Evolutionary conservation across 92 coral and sea anemone genomes (phyloP).

Genomic region (Isaurus tuberculatus): DNA sequence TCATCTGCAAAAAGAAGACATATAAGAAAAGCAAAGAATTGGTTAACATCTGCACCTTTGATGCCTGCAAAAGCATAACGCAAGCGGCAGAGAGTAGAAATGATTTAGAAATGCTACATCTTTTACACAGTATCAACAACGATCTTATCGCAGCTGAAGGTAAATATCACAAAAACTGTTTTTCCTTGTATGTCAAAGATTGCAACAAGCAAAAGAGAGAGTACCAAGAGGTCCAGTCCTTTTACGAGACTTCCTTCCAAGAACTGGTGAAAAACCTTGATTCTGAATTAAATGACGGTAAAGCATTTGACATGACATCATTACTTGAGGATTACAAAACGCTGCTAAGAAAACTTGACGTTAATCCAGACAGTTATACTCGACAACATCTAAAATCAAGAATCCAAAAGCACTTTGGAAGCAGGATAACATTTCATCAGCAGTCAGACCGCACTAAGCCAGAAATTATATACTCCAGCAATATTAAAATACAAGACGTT

Average conservation of each 20-base stretch:
- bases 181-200: not conserved
- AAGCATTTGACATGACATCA: not conserved
- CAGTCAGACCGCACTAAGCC: slow-evolving; percentile 45
- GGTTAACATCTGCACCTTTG: not conserved
- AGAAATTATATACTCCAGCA: slow-evolving; percentile 25
- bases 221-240: too few relatives aligned
- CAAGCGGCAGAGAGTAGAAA: slow-evolving; percentile 9
- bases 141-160: not conserved
- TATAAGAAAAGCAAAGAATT: not conserved
- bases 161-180: not conserved
- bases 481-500: slow-evolving; percentile 39
- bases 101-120: not conserved
- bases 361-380: not conserved
- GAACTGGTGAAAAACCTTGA: not conserved
- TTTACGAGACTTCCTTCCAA: slow-evolving; percentile 17
- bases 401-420: not conserved
- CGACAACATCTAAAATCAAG: not conserved
- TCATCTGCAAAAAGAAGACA: not conserved
- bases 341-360: not conserved
- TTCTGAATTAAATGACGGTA: not conserved
- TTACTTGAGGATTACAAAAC: not conserved
- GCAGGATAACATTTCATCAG: slow-evolving; percentile 13
- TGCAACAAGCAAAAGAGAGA: too few relatives aligned
- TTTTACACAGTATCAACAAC: not conserved
- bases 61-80: not conserved